phyloP scores from a whole-genome alignment of 2,113 vertebrate genomes.

The Gracilinanus agilis region DNA sequence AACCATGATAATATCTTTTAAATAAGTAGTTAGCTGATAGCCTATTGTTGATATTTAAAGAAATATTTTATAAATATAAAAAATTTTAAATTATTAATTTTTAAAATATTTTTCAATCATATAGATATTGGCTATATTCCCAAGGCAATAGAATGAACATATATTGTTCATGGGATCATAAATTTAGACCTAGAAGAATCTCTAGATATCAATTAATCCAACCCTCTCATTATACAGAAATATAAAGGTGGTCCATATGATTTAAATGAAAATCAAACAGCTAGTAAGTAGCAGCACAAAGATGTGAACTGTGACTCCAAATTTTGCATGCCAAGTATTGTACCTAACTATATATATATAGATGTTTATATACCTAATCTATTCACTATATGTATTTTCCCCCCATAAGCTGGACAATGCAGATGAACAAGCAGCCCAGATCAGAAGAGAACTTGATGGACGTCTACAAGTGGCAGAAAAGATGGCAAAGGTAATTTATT shows the following conservation, averaged over 20 bases:
- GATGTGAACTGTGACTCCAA: neutral
- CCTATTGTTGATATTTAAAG: neutral
- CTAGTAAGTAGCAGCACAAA: neutral
- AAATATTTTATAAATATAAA: too few relatives aligned
- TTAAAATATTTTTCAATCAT: neutral
- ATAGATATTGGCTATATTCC: neutral
- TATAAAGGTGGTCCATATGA: neutral
- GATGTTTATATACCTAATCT: neutral
- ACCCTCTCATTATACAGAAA: neutral
- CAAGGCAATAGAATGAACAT: neutral
- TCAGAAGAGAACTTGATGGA: conserved; percentile 96
- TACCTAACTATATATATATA: neutral
- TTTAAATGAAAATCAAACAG: neutral
- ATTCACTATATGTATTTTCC: conserved; percentile 46
- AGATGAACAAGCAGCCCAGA: conserved; percentile 98
- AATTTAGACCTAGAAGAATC: neutral
- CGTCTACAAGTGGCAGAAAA: conserved; percentile 94
- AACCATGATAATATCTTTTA: neutral
- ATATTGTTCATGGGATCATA: neutral
- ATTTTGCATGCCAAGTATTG: neutral
- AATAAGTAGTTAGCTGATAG: neutral
- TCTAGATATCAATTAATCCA: neutral
- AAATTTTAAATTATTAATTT: neutral
- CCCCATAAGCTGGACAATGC: conserved; percentile 92
- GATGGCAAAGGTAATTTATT: conserved; percentile 91